phyloP scores from a whole-genome alignment of 2,888 invertebrate species.

The Candidula unifasciata region DNA sequence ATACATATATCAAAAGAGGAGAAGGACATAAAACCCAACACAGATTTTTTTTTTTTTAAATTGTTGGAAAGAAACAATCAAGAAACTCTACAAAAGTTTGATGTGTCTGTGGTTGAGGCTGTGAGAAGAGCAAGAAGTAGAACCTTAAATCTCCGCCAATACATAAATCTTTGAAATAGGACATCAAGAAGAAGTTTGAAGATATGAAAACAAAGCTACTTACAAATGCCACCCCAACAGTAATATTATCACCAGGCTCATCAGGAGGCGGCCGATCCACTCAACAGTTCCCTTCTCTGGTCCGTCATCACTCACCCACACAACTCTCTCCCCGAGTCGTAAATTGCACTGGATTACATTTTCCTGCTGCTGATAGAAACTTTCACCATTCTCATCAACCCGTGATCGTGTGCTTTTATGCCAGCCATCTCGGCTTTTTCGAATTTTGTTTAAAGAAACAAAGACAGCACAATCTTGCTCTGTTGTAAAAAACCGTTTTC shows the following conservation, averaged over 20 bases:
- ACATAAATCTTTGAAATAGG: no score
- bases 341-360: slow-evolving; percentile 57
- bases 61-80: no score
- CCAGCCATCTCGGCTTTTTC: slow-evolving; percentile 57
- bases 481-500: slow-evolving; percentile 63
- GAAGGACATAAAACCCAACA: no score
- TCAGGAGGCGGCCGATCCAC: slow-evolving; percentile 81
- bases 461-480: slow-evolving; percentile 65
- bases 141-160: no score
- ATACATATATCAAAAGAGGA: no score
- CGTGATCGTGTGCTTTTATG: slow-evolving; percentile 47
- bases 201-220: slow-evolving; percentile 67
- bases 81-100: no score
- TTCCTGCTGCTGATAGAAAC: slow-evolving; percentile 21
- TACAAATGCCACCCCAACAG: slow-evolving; percentile 81
- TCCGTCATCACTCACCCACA: slow-evolving; percentile 80
- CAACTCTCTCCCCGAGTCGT: slow-evolving; percentile 79
- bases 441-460: slow-evolving; percentile 65
- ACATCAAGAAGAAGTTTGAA: not conserved
- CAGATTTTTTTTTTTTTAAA: no score
- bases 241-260: slow-evolving; percentile 77
- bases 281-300: slow-evolving; percentile 79
- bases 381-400: slow-evolving; percentile 44
- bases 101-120: no score
- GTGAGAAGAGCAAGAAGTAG: no score